Conservation (phyloP, 2,113 vertebrate genomes). For the Abramis brama region DNA sequence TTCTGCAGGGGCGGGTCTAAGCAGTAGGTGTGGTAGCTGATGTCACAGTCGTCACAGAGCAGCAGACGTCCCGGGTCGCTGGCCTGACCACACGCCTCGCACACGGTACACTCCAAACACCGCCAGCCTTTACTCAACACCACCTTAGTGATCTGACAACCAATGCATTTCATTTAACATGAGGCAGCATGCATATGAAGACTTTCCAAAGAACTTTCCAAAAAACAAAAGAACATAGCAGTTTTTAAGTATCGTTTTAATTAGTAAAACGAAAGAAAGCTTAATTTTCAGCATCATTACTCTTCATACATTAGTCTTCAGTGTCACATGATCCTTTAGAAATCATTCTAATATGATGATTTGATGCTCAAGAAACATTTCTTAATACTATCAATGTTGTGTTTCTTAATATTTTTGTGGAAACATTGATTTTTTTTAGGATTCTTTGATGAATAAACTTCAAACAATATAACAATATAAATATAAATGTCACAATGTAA, state of each 20-base stretch:
- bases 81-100: slow-evolving; percentile 95
- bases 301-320: no score
- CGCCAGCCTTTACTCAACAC: slow-evolving; percentile 98
- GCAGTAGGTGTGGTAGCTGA: slow-evolving; percentile 99
- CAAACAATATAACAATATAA: no score
- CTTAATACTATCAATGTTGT: not conserved
- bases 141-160: slow-evolving; percentile 89
- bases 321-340: no score
- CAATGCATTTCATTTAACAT: not conserved
- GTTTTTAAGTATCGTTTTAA: not conserved
- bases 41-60: slow-evolving; percentile 96
- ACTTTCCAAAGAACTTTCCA: not conserved
- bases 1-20: slow-evolving; percentile 95
- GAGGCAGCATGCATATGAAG: not conserved
- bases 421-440: not conserved
- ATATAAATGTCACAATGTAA: no score
- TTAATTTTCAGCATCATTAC: no score
- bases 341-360: no score
- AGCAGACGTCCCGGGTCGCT: slow-evolving; percentile 93
- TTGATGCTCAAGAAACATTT: not conserved
- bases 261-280: not conserved
- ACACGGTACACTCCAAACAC: slow-evolving; percentile 96
- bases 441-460: no score
- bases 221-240: not conserved
- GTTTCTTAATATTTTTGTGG: not conserved